A percentile compares a stretch with the other conserved stretches of the same genome.
phyloP scores from a whole-genome alignment of 2,797 vertebrate species.

The Botia almorhae region DNA sequence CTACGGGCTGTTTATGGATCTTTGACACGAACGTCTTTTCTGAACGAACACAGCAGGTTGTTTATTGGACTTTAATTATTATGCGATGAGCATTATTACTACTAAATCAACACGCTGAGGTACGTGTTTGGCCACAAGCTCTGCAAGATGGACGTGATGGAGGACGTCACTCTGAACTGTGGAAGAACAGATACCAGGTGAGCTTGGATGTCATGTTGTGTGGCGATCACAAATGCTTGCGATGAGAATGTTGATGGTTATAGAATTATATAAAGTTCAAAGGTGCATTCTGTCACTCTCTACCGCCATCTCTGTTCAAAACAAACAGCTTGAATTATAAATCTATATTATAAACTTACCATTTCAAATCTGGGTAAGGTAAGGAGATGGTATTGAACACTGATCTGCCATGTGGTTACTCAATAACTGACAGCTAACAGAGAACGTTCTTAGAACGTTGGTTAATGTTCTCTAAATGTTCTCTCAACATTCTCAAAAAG shows the following conservation, averaged over 20 bases:
- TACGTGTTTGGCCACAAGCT: conserved; percentile 90
- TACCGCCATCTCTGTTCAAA: too few relatives aligned
- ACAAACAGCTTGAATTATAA: too few relatives aligned
- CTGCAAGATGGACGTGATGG: conserved; percentile 82
- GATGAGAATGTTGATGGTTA: neutral
- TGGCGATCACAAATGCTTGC: neutral
- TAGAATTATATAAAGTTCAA: neutral
- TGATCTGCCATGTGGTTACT: too few relatives aligned
- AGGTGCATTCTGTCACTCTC: too few relatives aligned
- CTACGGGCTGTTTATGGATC: conserved; percentile 93
- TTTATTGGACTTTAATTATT: conserved; percentile 99
- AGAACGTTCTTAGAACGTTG: too few relatives aligned
- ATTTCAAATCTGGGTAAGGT: too few relatives aligned
- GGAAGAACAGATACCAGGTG: conserved; percentile 91
- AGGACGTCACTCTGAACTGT: conserved; percentile 88
- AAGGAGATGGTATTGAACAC: too few relatives aligned
- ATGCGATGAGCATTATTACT: conserved; percentile 92
- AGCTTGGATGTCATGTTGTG: neutral
- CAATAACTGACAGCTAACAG: too few relatives aligned
- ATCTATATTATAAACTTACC: too few relatives aligned
- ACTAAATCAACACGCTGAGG: conserved; percentile 84
- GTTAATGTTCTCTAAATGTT: too few relatives aligned
- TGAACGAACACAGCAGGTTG: conserved; percentile 86
- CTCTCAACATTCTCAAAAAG: too few relatives aligned
- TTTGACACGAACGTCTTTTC: conserved; percentile 89